Evolutionary conservation across 2,797 vertebrate genomes (phyloP).

Genomic region (Echeneis naucrates): DNA sequence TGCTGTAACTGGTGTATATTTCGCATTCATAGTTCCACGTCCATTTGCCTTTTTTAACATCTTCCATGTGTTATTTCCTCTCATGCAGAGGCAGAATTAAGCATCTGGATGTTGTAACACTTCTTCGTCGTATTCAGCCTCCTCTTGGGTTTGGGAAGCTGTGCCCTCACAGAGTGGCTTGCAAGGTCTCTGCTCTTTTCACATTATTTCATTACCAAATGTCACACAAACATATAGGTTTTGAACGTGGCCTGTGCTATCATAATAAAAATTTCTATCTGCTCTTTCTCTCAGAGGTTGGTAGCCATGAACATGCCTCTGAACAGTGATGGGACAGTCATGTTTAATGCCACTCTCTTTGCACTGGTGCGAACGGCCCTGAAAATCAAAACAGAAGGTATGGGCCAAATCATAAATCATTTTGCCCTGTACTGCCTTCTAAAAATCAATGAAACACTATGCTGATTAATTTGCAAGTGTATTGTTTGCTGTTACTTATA

Average conservation of each 20-base stretch:
- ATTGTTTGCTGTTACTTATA: constrained; percentile 14
- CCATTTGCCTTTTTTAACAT: background rate
- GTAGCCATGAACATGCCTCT: constrained; percentile 99
- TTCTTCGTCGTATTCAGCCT: constrained; percentile 96
- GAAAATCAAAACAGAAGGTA: constrained; percentile 99
- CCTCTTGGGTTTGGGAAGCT: constrained; percentile 98
- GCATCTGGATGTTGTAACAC: constrained; percentile 96
- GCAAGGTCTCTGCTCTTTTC: constrained; percentile 87
- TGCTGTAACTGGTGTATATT: background rate
- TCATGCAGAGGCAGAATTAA: constrained; percentile 94
- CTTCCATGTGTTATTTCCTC: constrained; percentile 12
- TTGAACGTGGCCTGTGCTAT: background rate
- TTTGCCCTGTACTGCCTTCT: background rate
- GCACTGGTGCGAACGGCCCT: constrained; percentile 97
- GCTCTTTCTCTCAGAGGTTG: constrained; percentile 87
- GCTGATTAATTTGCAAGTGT: background rate
- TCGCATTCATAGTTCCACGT: background rate
- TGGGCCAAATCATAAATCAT: constrained; percentile 15
- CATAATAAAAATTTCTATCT: constrained; percentile 14
- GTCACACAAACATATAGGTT: background rate
- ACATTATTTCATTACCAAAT: constrained; percentile 8
- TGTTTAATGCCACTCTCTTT: constrained; percentile 99
- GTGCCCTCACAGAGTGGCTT: constrained; percentile 98
- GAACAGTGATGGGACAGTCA: constrained; percentile 96
- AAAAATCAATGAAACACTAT: background rate